Evolutionary conservation across 1,140 invertebrate genomes (phyloP).

Genomic region (Lucilia cuprina): DNA sequence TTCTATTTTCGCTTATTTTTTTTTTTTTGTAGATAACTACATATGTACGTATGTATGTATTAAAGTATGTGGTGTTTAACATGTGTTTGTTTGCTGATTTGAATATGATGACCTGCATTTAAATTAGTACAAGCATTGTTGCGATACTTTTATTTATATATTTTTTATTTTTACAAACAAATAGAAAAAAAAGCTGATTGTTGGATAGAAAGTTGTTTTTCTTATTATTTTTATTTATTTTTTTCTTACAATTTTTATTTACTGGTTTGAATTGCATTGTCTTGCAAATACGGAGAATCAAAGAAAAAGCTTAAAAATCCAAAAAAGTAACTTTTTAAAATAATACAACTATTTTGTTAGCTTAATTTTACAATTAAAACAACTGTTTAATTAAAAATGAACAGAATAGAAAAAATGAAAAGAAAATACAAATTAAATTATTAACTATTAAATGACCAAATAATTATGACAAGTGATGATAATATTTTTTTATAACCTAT

Average conservation of each 20-base stretch:
- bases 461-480: too few relatives aligned
- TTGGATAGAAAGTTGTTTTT: background rate
- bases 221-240: background rate
- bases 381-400: background rate
- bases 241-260: background rate
- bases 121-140: background rate
- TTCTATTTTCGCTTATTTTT: too few relatives aligned
- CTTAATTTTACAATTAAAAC: background rate
- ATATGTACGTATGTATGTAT: background rate
- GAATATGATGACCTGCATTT: slow-evolving; percentile 9
- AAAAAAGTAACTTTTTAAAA: background rate
- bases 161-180: background rate
- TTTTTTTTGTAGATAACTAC: background rate
- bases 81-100: background rate
- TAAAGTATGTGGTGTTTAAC: background rate
- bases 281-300: background rate
- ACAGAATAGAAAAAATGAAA: too few relatives aligned
- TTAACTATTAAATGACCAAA: too few relatives aligned
- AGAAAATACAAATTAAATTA: too few relatives aligned
- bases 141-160: background rate
- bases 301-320: background rate
- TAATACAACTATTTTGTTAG: background rate
- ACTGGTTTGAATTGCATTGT: background rate
- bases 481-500: too few relatives aligned
- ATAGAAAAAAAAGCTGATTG: background rate